Base-by-base conservation (phyloP, 2,797 vertebrate species). In the Platalea minor region DNA sequence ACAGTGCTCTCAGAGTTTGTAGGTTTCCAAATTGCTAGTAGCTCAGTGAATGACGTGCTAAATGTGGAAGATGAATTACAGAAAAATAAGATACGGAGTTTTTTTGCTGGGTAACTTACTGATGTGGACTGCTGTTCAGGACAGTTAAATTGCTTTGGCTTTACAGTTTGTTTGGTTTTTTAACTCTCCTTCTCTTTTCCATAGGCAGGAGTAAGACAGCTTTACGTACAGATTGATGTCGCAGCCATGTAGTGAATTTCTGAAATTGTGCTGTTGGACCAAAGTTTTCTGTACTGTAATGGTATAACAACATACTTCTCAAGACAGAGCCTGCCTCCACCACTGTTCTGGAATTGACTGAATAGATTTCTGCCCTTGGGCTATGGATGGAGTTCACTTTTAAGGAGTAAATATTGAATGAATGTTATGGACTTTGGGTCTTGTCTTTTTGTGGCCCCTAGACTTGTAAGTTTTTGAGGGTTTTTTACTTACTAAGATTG, bases 181-280 rank as follows among this genome's bases (percentile, higher is more conserved):
- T 24, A 64, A 89, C 50, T 81, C 41, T 93, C 70, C 56, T 95
- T 84, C 89, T 67, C 79, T 48, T 96, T 35, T 97, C 93, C 72
- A 8, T 93, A 99, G 99, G 99, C 97, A 1, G 99, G 99, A 68
- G 98, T 99, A 53, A 98, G 99, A 88, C 99, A 99, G 97, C 98
- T 99, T 59, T 99, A 99, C 69, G 98, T 99, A 96, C 99, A 99
- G 98, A 99, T 99, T 29, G 99, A 99, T 43, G 98, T 98, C 16
- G 99, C 99, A 4, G 98, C 98, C 84, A 99, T 99, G 98, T 99
- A 99, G 97, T 97, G 81, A 92, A 46, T 72, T 91, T 91, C 84
- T 94, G 69, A 86, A 92, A 93, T 57, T 64, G 84, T 96, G 89
- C 96, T 96, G 93, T 97, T 97, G 98, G 98, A 99, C 99, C 98